Base-by-base conservation (phyloP, 1,140 invertebrate genomes). In the Ladona fulva region DNA sequence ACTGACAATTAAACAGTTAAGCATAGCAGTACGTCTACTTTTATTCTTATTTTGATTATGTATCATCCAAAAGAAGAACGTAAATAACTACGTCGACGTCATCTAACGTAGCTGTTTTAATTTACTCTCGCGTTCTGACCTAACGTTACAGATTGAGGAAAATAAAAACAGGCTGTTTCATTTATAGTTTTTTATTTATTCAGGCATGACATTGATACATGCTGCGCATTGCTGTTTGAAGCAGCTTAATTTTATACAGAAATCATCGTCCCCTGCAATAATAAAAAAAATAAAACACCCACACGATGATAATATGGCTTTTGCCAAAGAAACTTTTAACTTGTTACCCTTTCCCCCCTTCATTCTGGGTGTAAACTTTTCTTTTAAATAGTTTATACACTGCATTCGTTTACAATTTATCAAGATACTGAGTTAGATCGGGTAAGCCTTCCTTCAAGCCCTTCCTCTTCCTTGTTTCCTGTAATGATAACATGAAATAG, bases 401-500 rank as follows among this genome's bases (percentile, higher is more conserved):
- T 1, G 66, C 24, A 25, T 24, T 19, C 1, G 74, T 75, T 95
- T 96, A 96, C 91, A 96, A 90, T 89, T 96, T 97, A 88, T 97
- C 97, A 86, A 97, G 89, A 86, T 97, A 99, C 89, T 94, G 92
- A 83, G 90, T 86, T 83, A 98, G 88, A 84, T 97, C 95, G 82
- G 97, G 97, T 80, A 98, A 89, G 86, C 96, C 95, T 86, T 99
- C 97, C 87, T 99, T 99, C 82, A 99, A 89, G 87, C 98, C 98
- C 90, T 99, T 99, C 86, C 98, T 93, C 88, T 99, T 99, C 86
- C 98, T 94, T 79, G 95, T 99, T 77, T 97, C 96, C 90, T 93
- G 85, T 82, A 87, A 87, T 80, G 79, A 37, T 79, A 86, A 87
- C 82, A 77, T 86, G 82, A 81, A 81, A 82, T 22, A 16, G 14